phyloP scores from a whole-genome alignment of 2,113 vertebrate species.

The Odocoileus virginianus region DNA sequence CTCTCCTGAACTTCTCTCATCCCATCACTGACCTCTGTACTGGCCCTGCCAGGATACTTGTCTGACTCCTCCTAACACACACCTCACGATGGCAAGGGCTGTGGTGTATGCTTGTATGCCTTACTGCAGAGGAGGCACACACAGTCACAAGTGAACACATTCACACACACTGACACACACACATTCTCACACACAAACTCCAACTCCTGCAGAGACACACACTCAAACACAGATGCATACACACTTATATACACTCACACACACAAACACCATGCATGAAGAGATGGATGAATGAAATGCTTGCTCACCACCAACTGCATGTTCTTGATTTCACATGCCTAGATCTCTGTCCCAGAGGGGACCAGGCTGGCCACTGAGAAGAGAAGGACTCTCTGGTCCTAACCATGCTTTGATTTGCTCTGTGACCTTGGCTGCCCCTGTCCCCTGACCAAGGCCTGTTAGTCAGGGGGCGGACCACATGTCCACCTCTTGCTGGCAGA shows the following conservation, averaged over 20 bases:
- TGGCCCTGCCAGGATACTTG: background rate
- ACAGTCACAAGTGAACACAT: background rate
- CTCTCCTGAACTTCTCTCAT: accelerated
- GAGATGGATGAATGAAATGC: background rate
- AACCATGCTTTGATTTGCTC: background rate
- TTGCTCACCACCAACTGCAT: accelerated
- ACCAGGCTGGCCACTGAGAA: background rate
- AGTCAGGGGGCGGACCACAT: background rate
- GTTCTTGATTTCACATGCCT: too few species aligned
- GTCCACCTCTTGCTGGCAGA: background rate
- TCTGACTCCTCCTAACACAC: background rate
- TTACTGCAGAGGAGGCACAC: too few species aligned
- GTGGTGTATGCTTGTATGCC: accelerated
- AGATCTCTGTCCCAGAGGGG: background rate
- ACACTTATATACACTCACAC: background rate
- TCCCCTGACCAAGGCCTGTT: background rate
- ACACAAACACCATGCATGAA: background rate
- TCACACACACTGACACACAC: background rate
- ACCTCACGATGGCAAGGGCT: accelerated
- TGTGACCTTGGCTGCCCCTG: background rate
- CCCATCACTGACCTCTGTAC: background rate
- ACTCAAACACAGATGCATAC: background rate
- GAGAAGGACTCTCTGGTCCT: background rate
- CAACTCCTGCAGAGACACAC: background rate
- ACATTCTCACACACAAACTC: background rate